phyloP scores from a whole-genome alignment of 2,888 invertebrate genomes.

The Limnephilus marmoratus region DNA sequence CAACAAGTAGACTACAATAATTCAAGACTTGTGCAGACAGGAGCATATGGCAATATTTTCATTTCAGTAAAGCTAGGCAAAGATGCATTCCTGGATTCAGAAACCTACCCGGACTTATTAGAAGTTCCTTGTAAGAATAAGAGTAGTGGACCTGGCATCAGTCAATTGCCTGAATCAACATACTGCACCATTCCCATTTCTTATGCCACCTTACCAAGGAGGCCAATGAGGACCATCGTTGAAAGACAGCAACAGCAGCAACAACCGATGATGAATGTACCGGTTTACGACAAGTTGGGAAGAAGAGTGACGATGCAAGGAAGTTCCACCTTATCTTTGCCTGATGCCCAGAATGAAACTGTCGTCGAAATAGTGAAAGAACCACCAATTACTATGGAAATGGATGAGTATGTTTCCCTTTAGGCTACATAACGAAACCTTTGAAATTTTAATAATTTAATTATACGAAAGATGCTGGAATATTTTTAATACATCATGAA shows the following conservation, averaged over 20 bases:
- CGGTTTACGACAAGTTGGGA: constrained; percentile 64
- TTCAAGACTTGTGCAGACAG: constrained; percentile 74
- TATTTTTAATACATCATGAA: constrained; percentile 4
- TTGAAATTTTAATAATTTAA: not conserved
- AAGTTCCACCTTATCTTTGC: constrained; percentile 64
- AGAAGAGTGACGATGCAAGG: constrained; percentile 65
- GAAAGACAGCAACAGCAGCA: constrained; percentile 56
- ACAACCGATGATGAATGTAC: constrained; percentile 35
- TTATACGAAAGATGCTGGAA: not conserved
- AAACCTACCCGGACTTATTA: constrained; percentile 84
- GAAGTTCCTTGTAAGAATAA: constrained; percentile 81
- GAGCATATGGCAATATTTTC: constrained; percentile 83
- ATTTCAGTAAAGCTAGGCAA: constrained; percentile 85
- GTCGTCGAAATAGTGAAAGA: constrained; percentile 59
- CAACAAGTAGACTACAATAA: constrained; percentile 67
- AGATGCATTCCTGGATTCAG: constrained; percentile 78
- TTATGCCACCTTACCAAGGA: constrained; percentile 75
- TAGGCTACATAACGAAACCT: constrained; percentile 10
- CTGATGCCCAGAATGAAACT: constrained; percentile 64
- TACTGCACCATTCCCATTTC: constrained; percentile 69
- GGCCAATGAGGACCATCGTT: constrained; percentile 67
- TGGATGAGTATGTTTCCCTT: constrained; percentile 65
- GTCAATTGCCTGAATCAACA: constrained; percentile 53
- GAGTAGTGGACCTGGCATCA: constrained; percentile 68
- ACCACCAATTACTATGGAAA: constrained; percentile 64